Conservation (phyloP, 2,888 invertebrate genomes). For the Lithophane leautieri region DNA sequence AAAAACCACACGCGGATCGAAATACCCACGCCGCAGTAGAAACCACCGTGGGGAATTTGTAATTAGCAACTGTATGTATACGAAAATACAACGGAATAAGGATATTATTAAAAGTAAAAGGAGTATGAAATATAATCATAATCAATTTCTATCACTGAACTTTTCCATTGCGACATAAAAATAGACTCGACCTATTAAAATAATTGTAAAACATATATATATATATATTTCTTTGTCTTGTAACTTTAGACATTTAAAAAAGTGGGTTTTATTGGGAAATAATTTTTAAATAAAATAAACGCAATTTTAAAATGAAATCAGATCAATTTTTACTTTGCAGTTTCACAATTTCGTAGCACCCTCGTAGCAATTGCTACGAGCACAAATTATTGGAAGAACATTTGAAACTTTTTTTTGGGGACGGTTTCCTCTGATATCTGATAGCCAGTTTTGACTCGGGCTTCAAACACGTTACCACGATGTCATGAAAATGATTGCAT, state of each 20-base stretch:
- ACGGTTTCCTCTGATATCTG: conserved; percentile 4
- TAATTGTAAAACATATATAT: background rate
- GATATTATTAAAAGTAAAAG: conserved; percentile 13
- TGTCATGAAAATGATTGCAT: conserved; percentile 37
- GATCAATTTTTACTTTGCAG: no score
- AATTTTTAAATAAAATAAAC: no score
- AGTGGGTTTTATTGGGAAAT: background rate
- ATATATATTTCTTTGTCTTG: background rate
- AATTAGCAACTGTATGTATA: conserved; percentile 26
- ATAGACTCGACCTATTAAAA: background rate
- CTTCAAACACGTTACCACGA: conserved; percentile 45
- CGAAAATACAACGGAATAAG: conserved; percentile 27
- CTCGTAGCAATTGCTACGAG: conserved; percentile 15
- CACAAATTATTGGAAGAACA: no score
- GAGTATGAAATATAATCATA: conserved; percentile 44
- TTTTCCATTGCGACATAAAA: conserved; percentile 22
- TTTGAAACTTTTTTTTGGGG: background rate
- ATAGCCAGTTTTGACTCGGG: conserved; percentile 10
- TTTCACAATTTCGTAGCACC: background rate
- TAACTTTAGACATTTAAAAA: background rate
- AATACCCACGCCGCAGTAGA: conserved; percentile 23
- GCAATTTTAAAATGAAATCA: background rate
- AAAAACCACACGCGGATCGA: conserved; percentile 8
- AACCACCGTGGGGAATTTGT: conserved; percentile 48
- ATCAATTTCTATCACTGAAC: conserved; percentile 42